Conservation (phyloP, 1,140 invertebrate genomes). For the Protaetia brevitarsis region DNA sequence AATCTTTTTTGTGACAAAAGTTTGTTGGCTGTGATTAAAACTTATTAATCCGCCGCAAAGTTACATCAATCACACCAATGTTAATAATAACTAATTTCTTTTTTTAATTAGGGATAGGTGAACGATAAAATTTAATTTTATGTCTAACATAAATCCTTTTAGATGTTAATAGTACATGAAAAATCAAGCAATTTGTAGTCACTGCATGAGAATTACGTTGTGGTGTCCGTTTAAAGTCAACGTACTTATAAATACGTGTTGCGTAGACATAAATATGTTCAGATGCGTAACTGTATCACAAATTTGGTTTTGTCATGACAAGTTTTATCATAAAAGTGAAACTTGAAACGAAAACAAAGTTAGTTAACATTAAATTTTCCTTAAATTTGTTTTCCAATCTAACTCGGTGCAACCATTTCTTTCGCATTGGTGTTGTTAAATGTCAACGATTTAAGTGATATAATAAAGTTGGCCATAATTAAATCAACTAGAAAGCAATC, state of each 20-base stretch:
- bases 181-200: constrained; percentile 12
- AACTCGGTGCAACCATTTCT: too few species aligned
- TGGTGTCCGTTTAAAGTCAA: constrained; percentile 4
- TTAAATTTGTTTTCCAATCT: too few species aligned
- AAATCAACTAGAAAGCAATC: too few species aligned
- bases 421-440: too few species aligned
- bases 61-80: not conserved
- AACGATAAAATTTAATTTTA: constrained; percentile 12
- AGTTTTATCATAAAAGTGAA: too few species aligned
- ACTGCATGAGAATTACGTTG: not conserved
- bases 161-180: constrained; percentile 2
- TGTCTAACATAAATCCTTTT: constrained; percentile 16
- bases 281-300: too few species aligned
- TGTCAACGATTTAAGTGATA: too few species aligned
- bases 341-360: too few species aligned
- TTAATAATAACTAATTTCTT: constrained; percentile 8
- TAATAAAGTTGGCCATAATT: too few species aligned
- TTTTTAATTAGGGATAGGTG: constrained; percentile 13
- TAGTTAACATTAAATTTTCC: too few species aligned
- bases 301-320: too few species aligned
- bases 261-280: not conserved
- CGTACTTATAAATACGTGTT: not conserved
- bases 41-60: not conserved
- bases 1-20: not conserved
- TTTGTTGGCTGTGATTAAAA: not conserved